A percentile compares a stretch with the other conserved stretches of the same genome.
Conservation (phyloP, 2,113 vertebrate genomes). For the Tenebrosternarchus preto region DNA sequence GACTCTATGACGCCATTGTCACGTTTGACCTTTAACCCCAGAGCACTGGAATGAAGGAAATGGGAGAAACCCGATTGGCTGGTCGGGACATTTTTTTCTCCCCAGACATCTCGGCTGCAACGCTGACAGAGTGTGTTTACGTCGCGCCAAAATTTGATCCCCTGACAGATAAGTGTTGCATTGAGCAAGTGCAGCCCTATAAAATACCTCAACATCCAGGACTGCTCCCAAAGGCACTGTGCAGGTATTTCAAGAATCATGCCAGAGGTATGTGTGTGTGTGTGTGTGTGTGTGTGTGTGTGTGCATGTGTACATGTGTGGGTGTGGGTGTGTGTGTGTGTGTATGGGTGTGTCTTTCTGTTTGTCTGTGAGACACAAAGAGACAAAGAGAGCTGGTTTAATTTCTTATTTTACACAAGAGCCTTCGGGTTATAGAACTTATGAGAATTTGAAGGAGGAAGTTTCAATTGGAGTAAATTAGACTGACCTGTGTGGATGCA, state of each 20-base stretch:
- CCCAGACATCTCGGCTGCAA: constrained; percentile 30
- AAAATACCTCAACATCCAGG: background rate
- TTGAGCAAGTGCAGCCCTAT: background rate
- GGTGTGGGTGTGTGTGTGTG: no score
- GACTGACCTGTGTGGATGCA: background rate
- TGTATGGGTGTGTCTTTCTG: background rate
- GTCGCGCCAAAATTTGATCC: constrained; percentile 33
- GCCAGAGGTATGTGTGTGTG: background rate
- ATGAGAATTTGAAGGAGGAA: background rate
- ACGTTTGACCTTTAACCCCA: constrained; percentile 30
- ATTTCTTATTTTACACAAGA: background rate
- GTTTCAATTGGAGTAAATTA: background rate
- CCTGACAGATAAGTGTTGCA: constrained; percentile 23
- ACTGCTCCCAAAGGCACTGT: background rate
- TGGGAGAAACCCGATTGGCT: constrained; percentile 34
- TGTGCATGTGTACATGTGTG: no score
- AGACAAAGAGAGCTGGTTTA: background rate
- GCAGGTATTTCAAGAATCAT: background rate
- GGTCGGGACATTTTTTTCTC: constrained; percentile 1
- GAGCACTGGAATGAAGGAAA: background rate
- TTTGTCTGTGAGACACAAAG: background rate
- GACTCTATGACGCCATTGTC: background rate
- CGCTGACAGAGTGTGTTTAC: constrained; percentile 2
- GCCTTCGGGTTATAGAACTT: background rate
- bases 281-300: background rate